Percentiles rank a stretch among this genome's conserved stretches.
phyloP scores from a whole-genome alignment of 2,797 vertebrate species.

The Micromesistius poutassou region DNA sequence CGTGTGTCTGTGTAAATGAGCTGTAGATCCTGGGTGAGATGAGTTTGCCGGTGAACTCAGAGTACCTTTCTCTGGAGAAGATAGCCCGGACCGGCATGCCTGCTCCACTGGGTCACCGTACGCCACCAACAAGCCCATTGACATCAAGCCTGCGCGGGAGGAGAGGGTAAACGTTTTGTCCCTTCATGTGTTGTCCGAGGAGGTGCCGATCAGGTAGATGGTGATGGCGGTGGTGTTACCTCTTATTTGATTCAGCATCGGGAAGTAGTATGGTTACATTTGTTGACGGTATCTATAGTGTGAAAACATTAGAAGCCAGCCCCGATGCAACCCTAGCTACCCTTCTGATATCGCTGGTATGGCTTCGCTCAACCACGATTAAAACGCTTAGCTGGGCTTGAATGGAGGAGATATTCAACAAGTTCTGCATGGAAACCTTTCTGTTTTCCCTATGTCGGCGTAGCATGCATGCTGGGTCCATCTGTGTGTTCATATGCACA shows the following conservation, averaged over 20 bases:
- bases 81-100: conserved; percentile 81
- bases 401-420: background rate
- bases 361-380: background rate
- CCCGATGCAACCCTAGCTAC: too few relatives aligned
- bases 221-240: too few relatives aligned
- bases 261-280: too few relatives aligned
- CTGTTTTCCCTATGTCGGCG: conserved; percentile 16
- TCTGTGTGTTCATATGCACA: conserved; percentile 4
- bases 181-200: conserved; percentile 21
- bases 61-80: conserved; percentile 82
- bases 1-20: background rate
- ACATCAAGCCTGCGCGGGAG: conserved; percentile 88
- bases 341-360: background rate
- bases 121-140: conserved; percentile 92
- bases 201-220: background rate
- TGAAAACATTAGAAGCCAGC: too few relatives aligned
- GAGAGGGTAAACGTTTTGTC: conserved; percentile 78
- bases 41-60: conserved; percentile 87
- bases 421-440: background rate
- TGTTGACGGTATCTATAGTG: background rate
- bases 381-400: background rate
- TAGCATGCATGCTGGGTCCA: conserved; percentile 10
- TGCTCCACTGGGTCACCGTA: conserved; percentile 84
- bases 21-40: conserved; percentile 62
- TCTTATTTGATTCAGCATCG: too few relatives aligned